Evolutionary conservation across 2,888 invertebrate genomes (phyloP), one percentile per base, ranked within the genome.

Genomic region (Brachyptera risi): DNA sequence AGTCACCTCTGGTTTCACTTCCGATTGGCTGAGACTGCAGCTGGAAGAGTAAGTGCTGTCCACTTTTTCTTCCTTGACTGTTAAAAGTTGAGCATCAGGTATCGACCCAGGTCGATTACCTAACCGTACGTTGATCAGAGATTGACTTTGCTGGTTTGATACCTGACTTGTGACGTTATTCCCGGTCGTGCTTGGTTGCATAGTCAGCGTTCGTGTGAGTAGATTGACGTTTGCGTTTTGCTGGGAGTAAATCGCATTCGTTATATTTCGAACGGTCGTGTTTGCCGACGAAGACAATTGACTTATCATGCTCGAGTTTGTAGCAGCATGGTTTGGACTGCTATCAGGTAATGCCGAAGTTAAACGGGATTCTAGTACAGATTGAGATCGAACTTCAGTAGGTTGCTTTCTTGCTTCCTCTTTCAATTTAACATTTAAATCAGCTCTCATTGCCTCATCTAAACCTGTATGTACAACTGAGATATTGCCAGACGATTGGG

Each of bases 281-380:
- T 31, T 5, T 11, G 7, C 11, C 11, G 31, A 31, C 7, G 31
- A 31, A 31, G 21, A 11, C 9, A 47, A 24, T 17, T 17, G 21
- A 19, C 42, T 42, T 17, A 42, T 2, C 47, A 23, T 21, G 9
- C 24, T 21, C 1, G 47, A 47, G 24, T 13, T 51, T 27, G n/a
- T 35, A 17, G 27, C 5, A 15, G 27, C n/a, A 9, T 31, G 31
- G 17, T 51, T 31, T 1, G 35, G 27, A 27, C 35, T 51, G 15
- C 31, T 51, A 13, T 51, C 51, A 7, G 51, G 35, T 23, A 47
- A 24, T 23, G 23, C 24, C 13, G 47, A 47, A 4, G 35, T 51
- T 5, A 54, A 35, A 3, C 54, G 54, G 37, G 54, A 54, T 54
- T 54, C 54, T 54, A 54, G 23, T 21, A 54, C 54, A 1, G 54